Evolutionary conservation across 2,888 invertebrate genomes (phyloP).

Genomic region (Lithophane ornitopus): DNA sequence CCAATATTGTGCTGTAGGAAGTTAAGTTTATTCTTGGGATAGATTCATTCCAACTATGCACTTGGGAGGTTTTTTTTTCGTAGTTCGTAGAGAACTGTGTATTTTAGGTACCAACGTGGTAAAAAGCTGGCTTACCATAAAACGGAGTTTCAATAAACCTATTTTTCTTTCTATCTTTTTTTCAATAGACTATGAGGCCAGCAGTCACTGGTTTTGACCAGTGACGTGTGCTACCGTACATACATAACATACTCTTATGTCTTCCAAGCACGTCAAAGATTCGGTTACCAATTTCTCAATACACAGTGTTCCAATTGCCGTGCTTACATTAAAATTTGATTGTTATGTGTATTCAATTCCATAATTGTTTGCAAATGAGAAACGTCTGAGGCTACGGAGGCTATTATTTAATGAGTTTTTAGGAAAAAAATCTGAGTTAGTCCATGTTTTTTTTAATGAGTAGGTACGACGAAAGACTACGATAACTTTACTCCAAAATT

Average conservation of each 20-base stretch:
- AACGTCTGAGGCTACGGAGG: not conserved
- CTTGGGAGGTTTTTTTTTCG: not conserved
- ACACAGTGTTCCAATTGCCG: constrained; percentile 37
- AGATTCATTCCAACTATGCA: too few species aligned
- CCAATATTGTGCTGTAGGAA: too few species aligned
- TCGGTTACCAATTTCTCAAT: constrained; percentile 22
- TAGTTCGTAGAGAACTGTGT: not conserved
- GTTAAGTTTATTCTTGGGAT: too few species aligned
- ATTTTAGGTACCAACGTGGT: too few species aligned
- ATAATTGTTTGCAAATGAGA: constrained; percentile 25
- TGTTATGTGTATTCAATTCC: constrained; percentile 29
- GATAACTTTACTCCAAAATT: not conserved
- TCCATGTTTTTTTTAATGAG: too few species aligned
- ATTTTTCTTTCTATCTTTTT: too few species aligned
- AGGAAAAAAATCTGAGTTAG: not conserved
- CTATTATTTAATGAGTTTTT: not conserved
- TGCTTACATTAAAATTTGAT: constrained; percentile 12
- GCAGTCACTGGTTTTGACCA: too few species aligned
- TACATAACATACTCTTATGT: constrained; percentile 11
- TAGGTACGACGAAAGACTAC: not conserved
- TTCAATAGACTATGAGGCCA: too few species aligned
- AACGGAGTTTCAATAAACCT: too few species aligned
- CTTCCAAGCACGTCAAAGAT: constrained; percentile 23
- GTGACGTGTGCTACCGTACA: not conserved
- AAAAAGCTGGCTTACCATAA: too few species aligned